Conservation (phyloP, 2,888 invertebrate species). For the Napeogenes sylphis region DNA sequence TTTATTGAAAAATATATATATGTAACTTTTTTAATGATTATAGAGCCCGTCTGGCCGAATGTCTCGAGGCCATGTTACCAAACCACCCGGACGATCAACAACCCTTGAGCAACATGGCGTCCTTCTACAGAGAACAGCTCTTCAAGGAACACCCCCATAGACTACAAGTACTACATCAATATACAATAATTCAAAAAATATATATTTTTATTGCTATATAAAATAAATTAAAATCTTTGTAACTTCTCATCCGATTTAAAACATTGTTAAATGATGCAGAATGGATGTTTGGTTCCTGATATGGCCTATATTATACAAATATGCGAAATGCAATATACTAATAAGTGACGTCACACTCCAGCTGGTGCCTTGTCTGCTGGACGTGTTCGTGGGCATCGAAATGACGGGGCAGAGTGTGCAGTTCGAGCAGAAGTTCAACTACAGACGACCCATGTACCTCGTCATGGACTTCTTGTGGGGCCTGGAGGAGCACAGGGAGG, state of each 20-base stretch:
- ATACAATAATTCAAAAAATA: background rate
- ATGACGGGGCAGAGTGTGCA: slow-evolving; percentile 97
- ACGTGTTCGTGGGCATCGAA: slow-evolving; percentile 98
- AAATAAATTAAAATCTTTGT: too few species aligned
- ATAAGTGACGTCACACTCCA: slow-evolving; percentile 46
- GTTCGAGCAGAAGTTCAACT: slow-evolving; percentile 98
- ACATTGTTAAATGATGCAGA: too few species aligned
- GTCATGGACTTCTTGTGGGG: slow-evolving; percentile 95
- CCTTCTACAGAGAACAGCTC: slow-evolving; percentile 83
- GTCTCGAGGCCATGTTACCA: slow-evolving; percentile 91
- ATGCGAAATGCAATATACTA: too few species aligned
- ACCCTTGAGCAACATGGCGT: slow-evolving; percentile 59
- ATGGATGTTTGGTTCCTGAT: too few species aligned
- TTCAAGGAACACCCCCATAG: slow-evolving; percentile 87
- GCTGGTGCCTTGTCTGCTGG: slow-evolving; percentile 87
- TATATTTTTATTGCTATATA: too few species aligned
- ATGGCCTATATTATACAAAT: background rate
- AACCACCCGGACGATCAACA: slow-evolving; percentile 78
- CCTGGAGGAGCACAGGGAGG: slow-evolving; percentile 84
- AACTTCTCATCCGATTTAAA: too few species aligned
- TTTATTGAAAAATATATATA: too few species aligned
- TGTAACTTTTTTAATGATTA: slow-evolving; percentile 21
- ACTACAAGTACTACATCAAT: slow-evolving; percentile 70
- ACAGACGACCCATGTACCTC: slow-evolving; percentile 95
- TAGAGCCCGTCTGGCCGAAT: slow-evolving; percentile 93